A percentile compares a stretch with the other conserved stretches of the same genome.
These are phyloP conservation scores for Aproaerema taeniolella DNA, from an alignment of 2,888 invertebrate genomes.

Conservation along the genomic window DNA sequence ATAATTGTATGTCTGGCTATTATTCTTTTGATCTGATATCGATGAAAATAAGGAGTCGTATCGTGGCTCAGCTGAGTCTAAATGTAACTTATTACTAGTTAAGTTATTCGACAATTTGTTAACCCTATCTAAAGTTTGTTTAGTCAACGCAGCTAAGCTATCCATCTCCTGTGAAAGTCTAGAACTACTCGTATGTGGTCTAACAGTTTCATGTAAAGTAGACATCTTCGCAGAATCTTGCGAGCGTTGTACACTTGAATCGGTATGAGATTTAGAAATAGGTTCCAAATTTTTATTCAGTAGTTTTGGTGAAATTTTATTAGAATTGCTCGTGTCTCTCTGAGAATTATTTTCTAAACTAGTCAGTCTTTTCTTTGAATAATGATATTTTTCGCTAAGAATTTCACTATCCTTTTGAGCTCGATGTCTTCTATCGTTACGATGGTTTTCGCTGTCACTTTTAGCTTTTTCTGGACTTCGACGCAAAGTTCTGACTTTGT, in stretches of 20 bases:
- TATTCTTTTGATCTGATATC: conserved; percentile 51
- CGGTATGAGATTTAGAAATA: conserved; percentile 40
- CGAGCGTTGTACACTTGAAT: conserved; percentile 43
- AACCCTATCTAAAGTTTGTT: conserved; percentile 82
- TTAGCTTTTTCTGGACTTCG: conserved; percentile 64
- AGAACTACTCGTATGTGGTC: conserved; percentile 59
- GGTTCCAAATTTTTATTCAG: conserved; percentile 44
- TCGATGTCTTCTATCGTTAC: conserved; percentile 64
- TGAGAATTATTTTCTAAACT: conserved; percentile 67
- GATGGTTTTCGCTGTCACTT: conserved; percentile 59
- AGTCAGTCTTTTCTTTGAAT: conserved; percentile 77
- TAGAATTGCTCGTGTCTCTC: conserved; percentile 56
- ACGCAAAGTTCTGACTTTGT: conserved; percentile 41
- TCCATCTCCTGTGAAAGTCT: conserved; percentile 79
- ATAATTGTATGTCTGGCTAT: conserved; percentile 53
- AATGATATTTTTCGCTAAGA: conserved; percentile 72
- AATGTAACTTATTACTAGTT: conserved; percentile 67
- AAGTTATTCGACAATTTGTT: conserved; percentile 79
- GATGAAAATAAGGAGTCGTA: conserved; percentile 56
- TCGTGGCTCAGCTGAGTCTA: conserved; percentile 53
- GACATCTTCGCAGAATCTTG: conserved; percentile 55
- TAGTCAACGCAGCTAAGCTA: conserved; percentile 80
- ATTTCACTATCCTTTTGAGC: conserved; percentile 71
- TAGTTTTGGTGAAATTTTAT: conserved; percentile 51
- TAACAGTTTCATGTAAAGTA: conserved; percentile 64